Evolutionary conservation across 2,113 vertebrate genomes (phyloP), one percentile per base, ranked within the genome.

Genomic region (Craseonycteris thonglongyai): DNA sequence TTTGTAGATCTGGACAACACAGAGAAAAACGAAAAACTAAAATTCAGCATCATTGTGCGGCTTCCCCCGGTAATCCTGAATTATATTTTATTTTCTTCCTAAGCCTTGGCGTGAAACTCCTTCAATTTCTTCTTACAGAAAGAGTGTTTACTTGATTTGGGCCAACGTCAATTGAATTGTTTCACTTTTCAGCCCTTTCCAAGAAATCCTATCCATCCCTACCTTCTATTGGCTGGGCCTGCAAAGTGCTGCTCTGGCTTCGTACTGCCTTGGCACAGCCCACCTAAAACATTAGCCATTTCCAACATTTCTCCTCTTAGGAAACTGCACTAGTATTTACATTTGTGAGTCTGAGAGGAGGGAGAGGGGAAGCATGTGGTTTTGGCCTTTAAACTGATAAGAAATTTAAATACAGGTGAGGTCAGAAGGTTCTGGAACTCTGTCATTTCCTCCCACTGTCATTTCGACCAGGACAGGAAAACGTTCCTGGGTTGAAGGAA

Each of bases 41-140:
- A 99, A 97, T 98, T 99, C 97, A 98, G 99, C 97, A 98, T 99
- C 91, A 96, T 99, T 15, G 98, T 98, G 81, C 99, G 99, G 92
- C 99, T 99, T 94, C 99, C 99, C 2, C 98, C 99, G 99, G 99
- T 99, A 98, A 96, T 42, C 76, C 93, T 74, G 26, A 58, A 54
- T 87, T 33, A 30, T 6, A 49, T 54, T 95, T 95, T 75, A 19
- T 85, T 82, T 81, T 95, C 47, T 84, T 78, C 49, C 61, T 78
- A 47, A 45, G n/a, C 75, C 88, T 96, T 96, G 56, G 40, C 95
- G 38, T 74, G 7, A 51, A 35, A 33, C 4, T 81, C 65, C 26
- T 81, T 87, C 68, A 59, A 4, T 86, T 80, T 61, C 24, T 63
- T 78, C 51, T 81, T 54, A 7, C 51, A 81, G 56, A 45, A 56